These are phyloP conservation scores for Enteromius radiatus DNA, from an alignment of 2,797 vertebrate genomes.

Conservation along the genomic window DNA sequence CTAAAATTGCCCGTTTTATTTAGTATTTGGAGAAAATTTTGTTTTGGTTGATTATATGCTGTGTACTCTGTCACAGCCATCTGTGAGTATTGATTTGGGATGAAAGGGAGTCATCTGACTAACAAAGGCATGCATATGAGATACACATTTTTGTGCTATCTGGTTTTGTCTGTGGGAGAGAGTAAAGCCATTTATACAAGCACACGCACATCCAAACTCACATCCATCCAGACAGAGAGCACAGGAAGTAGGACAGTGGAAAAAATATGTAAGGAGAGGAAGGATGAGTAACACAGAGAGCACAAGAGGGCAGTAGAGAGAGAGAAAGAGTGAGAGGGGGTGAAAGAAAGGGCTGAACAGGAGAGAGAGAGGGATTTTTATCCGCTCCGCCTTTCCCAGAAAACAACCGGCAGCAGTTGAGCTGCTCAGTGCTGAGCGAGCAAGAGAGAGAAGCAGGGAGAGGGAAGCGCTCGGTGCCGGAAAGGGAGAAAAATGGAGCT, in stretches of 20 bases:
- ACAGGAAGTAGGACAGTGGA: slow-evolving; percentile 30
- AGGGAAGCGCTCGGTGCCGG: background rate
- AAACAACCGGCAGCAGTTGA: slow-evolving; percentile 38
- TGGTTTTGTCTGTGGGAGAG: slow-evolving; percentile 8
- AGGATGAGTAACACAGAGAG: background rate
- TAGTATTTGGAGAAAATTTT: slow-evolving; percentile 18
- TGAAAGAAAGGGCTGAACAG: slow-evolving; percentile 13
- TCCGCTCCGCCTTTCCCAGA: slow-evolving; percentile 29
- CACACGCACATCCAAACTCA: background rate
- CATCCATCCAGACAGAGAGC: slow-evolving; percentile 20
- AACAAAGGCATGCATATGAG: slow-evolving; percentile 28
- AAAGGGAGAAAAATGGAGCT: slow-evolving; percentile 47
- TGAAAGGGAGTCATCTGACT: slow-evolving; percentile 51
- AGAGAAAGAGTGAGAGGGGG: slow-evolving; percentile 42
- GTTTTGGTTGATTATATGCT: slow-evolving; percentile 52
- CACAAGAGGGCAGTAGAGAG: slow-evolving; percentile 54
- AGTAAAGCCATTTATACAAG: background rate
- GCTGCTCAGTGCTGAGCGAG: slow-evolving; percentile 39
- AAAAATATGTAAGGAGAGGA: slow-evolving; percentile 13
- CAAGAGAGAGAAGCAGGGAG: slow-evolving; percentile 38
- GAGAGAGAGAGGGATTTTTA: slow-evolving; percentile 4
- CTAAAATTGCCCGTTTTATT: slow-evolving; percentile 28
- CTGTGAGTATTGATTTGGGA: slow-evolving; percentile 48
- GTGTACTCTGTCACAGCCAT: slow-evolving; percentile 18
- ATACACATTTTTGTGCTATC: slow-evolving; percentile 33